phyloP scores from a whole-genome alignment of 2,888 invertebrate species.

The Agriopis aurantiaria region DNA sequence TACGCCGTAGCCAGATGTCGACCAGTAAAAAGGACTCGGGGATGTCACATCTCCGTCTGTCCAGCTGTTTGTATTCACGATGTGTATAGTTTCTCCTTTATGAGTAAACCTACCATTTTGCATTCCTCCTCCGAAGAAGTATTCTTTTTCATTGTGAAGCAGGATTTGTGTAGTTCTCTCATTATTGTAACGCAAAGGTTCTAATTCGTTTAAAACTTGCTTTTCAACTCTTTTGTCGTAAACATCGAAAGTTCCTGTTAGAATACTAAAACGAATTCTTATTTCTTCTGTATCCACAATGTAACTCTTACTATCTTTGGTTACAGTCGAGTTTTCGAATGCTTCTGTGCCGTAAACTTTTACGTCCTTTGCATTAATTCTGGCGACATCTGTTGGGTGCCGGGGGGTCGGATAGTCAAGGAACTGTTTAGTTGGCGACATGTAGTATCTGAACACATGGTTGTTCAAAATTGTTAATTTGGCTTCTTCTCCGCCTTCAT shows the following conservation, averaged over 20 bases:
- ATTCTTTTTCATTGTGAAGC: constrained; percentile 64
- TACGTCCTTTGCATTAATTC: constrained; percentile 66
- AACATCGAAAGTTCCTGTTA: constrained; percentile 65
- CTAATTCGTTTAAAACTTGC: constrained; percentile 65
- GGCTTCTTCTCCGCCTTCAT: constrained; percentile 66
- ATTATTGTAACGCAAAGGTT: constrained; percentile 63
- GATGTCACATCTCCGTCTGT: constrained; percentile 75
- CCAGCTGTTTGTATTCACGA: constrained; percentile 76
- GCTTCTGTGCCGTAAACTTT: constrained; percentile 65
- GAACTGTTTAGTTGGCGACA: constrained; percentile 72
- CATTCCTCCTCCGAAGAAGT: constrained; percentile 81
- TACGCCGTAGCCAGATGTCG: constrained; percentile 74
- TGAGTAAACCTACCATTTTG: constrained; percentile 80
- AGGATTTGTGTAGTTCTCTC: constrained; percentile 62
- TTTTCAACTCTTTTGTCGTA: constrained; percentile 66
- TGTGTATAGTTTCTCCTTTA: constrained; percentile 71
- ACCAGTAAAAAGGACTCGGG: constrained; percentile 80
- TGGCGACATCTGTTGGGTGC: constrained; percentile 67
- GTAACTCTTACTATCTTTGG: constrained; percentile 53
- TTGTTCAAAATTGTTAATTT: constrained; percentile 70
- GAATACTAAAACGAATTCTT: constrained; percentile 68
- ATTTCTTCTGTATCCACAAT: constrained; percentile 67
- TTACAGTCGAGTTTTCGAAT: constrained; percentile 63
- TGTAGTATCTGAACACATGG: constrained; percentile 76
- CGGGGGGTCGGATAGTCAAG: constrained; percentile 71